These are phyloP conservation scores for Setipinna tenuifilis DNA, from an alignment of 2,797 vertebrate species.

Conservation along the genomic window DNA sequence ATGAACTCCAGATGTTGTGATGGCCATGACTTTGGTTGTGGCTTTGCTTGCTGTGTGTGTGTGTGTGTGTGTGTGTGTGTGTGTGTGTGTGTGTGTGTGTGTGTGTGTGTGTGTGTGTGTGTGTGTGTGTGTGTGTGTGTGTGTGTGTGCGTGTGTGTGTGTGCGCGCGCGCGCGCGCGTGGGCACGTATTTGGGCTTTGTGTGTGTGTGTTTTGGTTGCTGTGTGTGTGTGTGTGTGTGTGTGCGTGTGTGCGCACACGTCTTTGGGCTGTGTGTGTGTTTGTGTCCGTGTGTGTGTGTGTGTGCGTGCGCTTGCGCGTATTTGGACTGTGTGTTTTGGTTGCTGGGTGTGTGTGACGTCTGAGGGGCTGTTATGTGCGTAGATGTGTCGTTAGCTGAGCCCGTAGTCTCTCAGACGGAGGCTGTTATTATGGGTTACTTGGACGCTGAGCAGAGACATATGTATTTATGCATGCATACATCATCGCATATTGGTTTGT, in stretches of 20 bases:
- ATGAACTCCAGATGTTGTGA: conserved; percentile 72
- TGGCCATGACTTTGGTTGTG: conserved; percentile 36
- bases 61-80: not conserved
- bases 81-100: conserved; percentile 27
- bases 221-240: conserved; percentile 26
- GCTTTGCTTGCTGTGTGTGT: conserved; percentile 26
- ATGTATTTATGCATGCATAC: not conserved
- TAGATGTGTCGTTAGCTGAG: not conserved
- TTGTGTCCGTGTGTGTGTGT: conserved; percentile 29
- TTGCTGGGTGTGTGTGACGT: not conserved
- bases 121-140: not conserved
- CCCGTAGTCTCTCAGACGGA: not conserved
- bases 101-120: not conserved
- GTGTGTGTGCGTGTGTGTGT: not conserved
- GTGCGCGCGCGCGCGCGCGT: too few relatives aligned
- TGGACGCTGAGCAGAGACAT: not conserved
- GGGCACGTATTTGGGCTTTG: not conserved
- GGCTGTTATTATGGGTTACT: not conserved
- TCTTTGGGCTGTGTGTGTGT: not conserved
- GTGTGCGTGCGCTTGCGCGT: not conserved
- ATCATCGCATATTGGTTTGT: too few relatives aligned
- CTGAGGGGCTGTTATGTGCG: not conserved
- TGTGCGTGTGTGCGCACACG: not conserved
- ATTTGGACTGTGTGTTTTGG: conserved; percentile 4
- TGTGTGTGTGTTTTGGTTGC: not conserved